Evolutionary conservation across 2,113 vertebrate genomes (phyloP).

Genomic region (Oceanodroma tethys): DNA sequence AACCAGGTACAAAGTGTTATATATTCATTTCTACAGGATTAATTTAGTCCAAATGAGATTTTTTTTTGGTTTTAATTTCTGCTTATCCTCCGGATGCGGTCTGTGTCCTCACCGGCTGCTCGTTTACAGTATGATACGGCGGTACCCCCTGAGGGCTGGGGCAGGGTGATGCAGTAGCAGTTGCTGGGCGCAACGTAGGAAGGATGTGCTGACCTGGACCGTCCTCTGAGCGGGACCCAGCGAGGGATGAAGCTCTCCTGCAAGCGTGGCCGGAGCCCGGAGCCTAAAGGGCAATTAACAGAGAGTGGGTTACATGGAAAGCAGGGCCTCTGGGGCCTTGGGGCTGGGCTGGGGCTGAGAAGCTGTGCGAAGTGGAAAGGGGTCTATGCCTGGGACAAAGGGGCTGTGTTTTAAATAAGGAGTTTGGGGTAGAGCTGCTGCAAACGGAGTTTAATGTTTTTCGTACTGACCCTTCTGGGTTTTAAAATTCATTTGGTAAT

Average conservation of each 20-base stretch:
- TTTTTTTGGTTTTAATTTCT: neutral
- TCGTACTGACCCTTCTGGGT: neutral
- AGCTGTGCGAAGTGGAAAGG: neutral
- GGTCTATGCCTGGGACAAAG: neutral
- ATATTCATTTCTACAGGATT: neutral
- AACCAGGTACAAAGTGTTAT: neutral
- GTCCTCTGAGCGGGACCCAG: neutral
- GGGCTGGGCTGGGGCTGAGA: neutral
- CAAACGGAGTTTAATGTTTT: neutral
- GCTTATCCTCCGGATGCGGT: neutral
- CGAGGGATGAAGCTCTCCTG: neutral
- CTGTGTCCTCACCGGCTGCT: neutral
- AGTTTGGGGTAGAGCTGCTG: neutral
- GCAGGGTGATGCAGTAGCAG: neutral
- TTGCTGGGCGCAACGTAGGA: neutral
- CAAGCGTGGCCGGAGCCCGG: neutral
- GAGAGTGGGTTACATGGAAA: neutral
- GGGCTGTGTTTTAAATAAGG: neutral
- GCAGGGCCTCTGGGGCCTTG: neutral
- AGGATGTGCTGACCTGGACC: neutral
- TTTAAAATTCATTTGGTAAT: neutral
- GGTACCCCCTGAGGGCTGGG: neutral
- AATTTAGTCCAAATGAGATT: neutral
- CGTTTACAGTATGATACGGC: fast-evolving
- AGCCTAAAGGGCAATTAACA: neutral